phyloP scores from a whole-genome alignment of 2,888 invertebrate species.

The Chromoteleia sp. region DNA sequence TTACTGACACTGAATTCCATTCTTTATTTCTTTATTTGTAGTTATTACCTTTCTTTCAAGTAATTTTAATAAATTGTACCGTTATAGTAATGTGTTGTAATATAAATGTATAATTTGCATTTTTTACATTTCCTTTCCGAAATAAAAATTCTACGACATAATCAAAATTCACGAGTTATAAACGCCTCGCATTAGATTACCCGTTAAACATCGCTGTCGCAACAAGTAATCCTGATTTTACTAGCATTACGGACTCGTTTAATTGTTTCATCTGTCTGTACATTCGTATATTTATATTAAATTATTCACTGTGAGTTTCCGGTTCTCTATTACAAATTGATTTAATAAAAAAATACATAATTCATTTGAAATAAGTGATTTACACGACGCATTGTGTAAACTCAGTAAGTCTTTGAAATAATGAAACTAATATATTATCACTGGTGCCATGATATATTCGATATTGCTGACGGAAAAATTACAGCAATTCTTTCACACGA shows the following conservation, averaged over 20 bases:
- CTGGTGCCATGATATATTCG: conserved; percentile 80
- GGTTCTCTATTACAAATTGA: conserved; percentile 2
- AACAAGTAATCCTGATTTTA: neutral
- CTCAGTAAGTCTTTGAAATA: conserved; percentile 49
- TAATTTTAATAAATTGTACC: too few species aligned
- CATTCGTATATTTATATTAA: neutral
- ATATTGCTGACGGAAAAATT: conserved; percentile 82
- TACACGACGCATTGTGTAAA: conserved; percentile 42
- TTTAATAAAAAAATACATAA: conserved; percentile 1
- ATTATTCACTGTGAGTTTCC: too few species aligned
- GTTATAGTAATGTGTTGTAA: too few species aligned
- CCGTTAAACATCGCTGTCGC: conserved; percentile 15
- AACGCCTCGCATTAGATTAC: conserved; percentile 17
- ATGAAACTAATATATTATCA: conserved; percentile 80
- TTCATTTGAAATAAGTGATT: conserved; percentile 28
- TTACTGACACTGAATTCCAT: too few species aligned
- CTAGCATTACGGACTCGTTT: too few species aligned
- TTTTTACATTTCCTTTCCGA: too few species aligned
- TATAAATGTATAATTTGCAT: too few species aligned
- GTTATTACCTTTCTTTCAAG: too few species aligned
- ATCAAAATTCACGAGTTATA: too few species aligned
- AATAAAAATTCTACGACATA: too few species aligned
- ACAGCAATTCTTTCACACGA: conserved; percentile 81
- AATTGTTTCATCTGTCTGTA: neutral
- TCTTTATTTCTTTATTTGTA: too few species aligned